Conservation (phyloP, 2,888 invertebrate genomes). For the Bimastos eiseni region DNA sequence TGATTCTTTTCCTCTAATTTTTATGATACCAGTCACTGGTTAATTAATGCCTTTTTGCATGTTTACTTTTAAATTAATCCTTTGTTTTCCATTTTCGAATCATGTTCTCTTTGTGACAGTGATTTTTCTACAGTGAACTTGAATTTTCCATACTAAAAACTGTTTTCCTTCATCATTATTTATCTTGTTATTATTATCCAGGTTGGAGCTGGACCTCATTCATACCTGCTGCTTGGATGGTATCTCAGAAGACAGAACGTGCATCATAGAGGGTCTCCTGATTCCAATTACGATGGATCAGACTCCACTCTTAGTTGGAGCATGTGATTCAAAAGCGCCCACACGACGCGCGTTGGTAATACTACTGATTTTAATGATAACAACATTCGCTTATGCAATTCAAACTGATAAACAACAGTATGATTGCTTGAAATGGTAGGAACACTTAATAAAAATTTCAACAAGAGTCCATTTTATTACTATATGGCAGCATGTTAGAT, state of each 20-base stretch:
- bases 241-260: neutral
- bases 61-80: too few relatives aligned
- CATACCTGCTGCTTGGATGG: constrained; percentile 1
- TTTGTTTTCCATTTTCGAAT: neutral
- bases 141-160: neutral
- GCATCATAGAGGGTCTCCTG: neutral
- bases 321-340: neutral
- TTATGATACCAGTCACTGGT: neutral
- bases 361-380: neutral
- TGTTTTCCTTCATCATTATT: too few relatives aligned
- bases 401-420: too few relatives aligned
- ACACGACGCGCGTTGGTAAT: neutral
- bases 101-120: neutral
- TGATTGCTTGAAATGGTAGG: too few relatives aligned
- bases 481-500: too few relatives aligned
- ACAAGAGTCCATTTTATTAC: too few relatives aligned
- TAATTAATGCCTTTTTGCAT: too few relatives aligned
- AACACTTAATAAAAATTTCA: too few relatives aligned
- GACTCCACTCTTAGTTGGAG: neutral
- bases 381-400: too few relatives aligned
- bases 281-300: neutral
- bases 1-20: neutral
- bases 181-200: neutral
- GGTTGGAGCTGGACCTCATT: neutral
- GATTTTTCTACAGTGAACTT: neutral